Percentiles rank a stretch among this genome's conserved stretches.
Evolutionary conservation across 2,797 vertebrate species (phyloP).

Genomic region (Micrastur ruficollis): DNA sequence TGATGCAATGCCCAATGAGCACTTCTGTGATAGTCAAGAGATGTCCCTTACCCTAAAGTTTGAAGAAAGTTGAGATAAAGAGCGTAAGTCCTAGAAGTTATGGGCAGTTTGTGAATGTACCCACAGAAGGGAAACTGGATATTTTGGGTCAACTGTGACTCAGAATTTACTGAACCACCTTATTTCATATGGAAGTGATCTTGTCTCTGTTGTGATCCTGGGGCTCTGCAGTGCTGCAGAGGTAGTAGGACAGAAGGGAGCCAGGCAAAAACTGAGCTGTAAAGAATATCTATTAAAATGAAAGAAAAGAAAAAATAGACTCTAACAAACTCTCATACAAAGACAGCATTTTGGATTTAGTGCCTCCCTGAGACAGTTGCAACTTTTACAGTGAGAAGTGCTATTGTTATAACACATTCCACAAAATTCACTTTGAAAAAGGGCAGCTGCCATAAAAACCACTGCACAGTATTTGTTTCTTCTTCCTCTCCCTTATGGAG

Average conservation of each 20-base stretch:
- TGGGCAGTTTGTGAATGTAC: not conserved
- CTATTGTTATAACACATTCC: not conserved
- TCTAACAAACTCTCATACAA: not conserved
- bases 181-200: not conserved
- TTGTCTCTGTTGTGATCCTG: not conserved
- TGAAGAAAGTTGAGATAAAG: not conserved
- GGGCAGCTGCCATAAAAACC: not conserved
- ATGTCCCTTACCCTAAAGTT: not conserved
- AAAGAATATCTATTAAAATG: not conserved
- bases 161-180: not conserved
- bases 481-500: not conserved
- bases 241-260: not conserved
- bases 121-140: not conserved
- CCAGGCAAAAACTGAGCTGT: not conserved
- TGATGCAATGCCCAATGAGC: not conserved
- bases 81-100: not conserved
- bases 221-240: not conserved
- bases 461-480: not conserved
- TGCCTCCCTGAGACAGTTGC: not conserved
- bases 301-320: not conserved
- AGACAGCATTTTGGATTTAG: not conserved
- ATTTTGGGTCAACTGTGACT: not conserved
- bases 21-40: not conserved
- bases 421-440: not conserved
- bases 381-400: not conserved